Evolutionary conservation across 37 sponge, comb jelly and placozoan species (phyloP), one percentile per base, ranked within the genome.

Genomic region (Aplysina aerophoba): DNA sequence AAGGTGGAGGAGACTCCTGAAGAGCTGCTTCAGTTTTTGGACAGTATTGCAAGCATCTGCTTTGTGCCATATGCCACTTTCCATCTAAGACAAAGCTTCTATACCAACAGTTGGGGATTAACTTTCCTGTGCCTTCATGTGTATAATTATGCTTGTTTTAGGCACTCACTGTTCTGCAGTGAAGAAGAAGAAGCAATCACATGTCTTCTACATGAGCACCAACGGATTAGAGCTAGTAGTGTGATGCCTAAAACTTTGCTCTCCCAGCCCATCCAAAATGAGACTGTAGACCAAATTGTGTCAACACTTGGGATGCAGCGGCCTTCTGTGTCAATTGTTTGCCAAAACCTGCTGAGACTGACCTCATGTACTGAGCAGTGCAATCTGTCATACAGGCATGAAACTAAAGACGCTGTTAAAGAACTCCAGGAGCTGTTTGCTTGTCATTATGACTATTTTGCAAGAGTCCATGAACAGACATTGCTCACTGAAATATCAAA

Each of bases 401-500:
- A 69, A 28, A 31, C 1, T 8, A 69, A 16, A 34, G 71, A 69
- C 30, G 71, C 34, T 30, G 34, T 35, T 35, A 1, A n/a, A 69
- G 30, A 35, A 30, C 71, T 69, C 1, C 71, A 69, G 34, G 11
- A 17, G 27, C 71, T 69, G 4, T 69, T 69, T 6, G 30, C 71
- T 17, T 30, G 17, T 69, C 71, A 69, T 35, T 69, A 69, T 69
- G 71, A 69, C 17, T 69, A 34, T 35, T 35, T 69, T 35, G 17
- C 34, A 34, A 6, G 27, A 11, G 33, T 69, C 1, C 28, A 6
- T 17, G 27, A 30, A 30, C 34, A 69, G 34, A 3, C 50, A 44
- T 44, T 44, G 50, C 50, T 44, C 6, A 44, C 3, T 44, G 50
- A 44, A 44, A 44, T 44, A 44, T 44, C 50, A 44, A 44, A 8